Percentiles rank a stretch among this genome's conserved stretches.
phyloP scores from a whole-genome alignment of 2,888 invertebrate genomes.

The Autographa pulchrina region DNA sequence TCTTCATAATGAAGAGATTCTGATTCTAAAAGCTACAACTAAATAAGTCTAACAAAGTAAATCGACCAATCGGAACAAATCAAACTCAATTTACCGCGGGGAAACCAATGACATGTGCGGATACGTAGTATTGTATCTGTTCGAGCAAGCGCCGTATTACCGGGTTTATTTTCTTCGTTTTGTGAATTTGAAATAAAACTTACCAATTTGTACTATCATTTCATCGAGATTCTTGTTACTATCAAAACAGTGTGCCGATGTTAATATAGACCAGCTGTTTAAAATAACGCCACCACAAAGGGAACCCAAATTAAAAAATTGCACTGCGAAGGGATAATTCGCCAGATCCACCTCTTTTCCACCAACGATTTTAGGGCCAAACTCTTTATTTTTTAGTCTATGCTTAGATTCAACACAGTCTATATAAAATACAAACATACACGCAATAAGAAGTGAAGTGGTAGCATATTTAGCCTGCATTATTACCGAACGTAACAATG shows the following conservation, averaged over 20 bases:
- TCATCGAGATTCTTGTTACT: slow-evolving; percentile 63
- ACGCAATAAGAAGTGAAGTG: slow-evolving; percentile 13
- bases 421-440: slow-evolving; percentile 14
- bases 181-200: slow-evolving; percentile 41
- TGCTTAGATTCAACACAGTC: slow-evolving; percentile 15
- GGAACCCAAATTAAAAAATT: slow-evolving; percentile 73
- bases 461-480: slow-evolving; percentile 5
- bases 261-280: slow-evolving; percentile 74
- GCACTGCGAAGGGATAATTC: slow-evolving; percentile 69
- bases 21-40: not conserved
- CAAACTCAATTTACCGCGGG: not conserved
- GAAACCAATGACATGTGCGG: not conserved
- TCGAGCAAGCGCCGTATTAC: not conserved
- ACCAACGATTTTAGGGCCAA: slow-evolving; percentile 70
- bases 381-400: slow-evolving; percentile 17
- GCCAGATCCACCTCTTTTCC: slow-evolving; percentile 66
- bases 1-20: too few species aligned
- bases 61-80: too few species aligned
- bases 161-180: not conserved
- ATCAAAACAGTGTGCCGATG: slow-evolving; percentile 80
- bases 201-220: slow-evolving; percentile 75
- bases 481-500: slow-evolving; percentile 8
- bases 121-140: not conserved
- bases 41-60: not conserved
- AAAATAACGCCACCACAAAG: slow-evolving; percentile 77